Percentiles rank a stretch among this genome's conserved stretches.
Conservation (phyloP, 2,113 vertebrate species). For the Eubucco bourcierii region DNA sequence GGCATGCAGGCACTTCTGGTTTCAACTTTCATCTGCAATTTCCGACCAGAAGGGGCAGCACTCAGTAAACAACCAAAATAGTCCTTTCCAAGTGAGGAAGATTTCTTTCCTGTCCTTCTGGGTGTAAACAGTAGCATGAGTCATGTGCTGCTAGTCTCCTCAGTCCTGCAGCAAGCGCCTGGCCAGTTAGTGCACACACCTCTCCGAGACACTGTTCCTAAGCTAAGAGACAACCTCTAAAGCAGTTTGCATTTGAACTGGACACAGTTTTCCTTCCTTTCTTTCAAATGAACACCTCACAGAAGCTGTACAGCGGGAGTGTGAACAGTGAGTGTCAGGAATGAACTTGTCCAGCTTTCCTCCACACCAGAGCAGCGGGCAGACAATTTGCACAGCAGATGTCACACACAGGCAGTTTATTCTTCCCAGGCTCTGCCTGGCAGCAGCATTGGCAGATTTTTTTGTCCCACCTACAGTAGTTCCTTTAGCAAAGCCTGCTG, state of each 20-base stretch:
- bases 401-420: background rate
- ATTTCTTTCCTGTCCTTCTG: slow-evolving; percentile 26
- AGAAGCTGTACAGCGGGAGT: background rate
- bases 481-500: background rate
- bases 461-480: background rate
- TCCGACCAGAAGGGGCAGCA: slow-evolving; percentile 14
- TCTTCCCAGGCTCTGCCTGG: background rate
- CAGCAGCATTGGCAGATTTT: background rate
- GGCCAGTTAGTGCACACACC: background rate
- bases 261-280: background rate
- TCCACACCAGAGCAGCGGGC: background rate
- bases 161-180: background rate
- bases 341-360: background rate
- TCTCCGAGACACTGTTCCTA: background rate
- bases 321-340: background rate
- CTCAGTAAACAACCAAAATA: slow-evolving; percentile 42
- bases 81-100: slow-evolving; percentile 34
- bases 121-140: background rate
- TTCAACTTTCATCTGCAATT: background rate
- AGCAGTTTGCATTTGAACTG: slow-evolving; percentile 12
- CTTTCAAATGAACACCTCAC: background rate
- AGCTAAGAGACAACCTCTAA: background rate
- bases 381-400: background rate
- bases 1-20: background rate
- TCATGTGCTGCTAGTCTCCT: slow-evolving; percentile 28